These are phyloP conservation scores for Cosmia pyralina DNA, from an alignment of 2,888 invertebrate genomes.

Conservation along the genomic window DNA sequence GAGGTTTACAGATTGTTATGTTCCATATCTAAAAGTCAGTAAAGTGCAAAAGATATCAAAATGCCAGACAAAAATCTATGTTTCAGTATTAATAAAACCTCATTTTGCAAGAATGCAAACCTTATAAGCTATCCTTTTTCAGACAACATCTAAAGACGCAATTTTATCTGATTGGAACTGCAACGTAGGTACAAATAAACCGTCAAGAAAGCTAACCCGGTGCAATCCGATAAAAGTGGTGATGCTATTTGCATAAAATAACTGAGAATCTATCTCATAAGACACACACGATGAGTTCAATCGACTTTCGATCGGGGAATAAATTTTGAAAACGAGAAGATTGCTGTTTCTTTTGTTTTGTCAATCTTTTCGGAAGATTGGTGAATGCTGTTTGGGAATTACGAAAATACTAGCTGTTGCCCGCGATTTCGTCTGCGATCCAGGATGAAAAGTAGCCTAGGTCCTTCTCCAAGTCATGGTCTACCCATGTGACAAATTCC, in stretches of 20 bases:
- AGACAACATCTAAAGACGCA: constrained; percentile 7
- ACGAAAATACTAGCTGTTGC: not conserved
- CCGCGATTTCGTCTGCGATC: too few species aligned
- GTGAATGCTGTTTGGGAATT: not conserved
- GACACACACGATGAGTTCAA: constrained; percentile 16
- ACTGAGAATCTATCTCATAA: constrained; percentile 11
- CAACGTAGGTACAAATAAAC: constrained; percentile 26
- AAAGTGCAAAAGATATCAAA: too few species aligned
- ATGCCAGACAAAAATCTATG: not conserved
- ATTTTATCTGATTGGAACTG: constrained; percentile 42
- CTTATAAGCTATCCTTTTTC: constrained; percentile 4
- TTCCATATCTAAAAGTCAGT: too few species aligned
- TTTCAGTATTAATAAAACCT: not conserved
- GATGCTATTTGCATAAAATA: constrained; percentile 52
- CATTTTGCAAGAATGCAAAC: constrained; percentile 16
- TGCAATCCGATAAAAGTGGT: constrained; percentile 37
- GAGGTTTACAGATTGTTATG: not conserved
- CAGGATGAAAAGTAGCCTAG: too few species aligned
- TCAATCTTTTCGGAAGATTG: not conserved
- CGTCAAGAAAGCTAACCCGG: not conserved
- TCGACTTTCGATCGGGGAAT: constrained; percentile 24
- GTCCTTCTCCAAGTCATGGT: too few species aligned
- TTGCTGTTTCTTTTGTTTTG: not conserved
- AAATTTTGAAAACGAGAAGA: constrained; percentile 5
- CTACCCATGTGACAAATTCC: too few species aligned